phyloP scores from a whole-genome alignment of 2,888 invertebrate genomes.

The Drosophila anomalipes region DNA sequence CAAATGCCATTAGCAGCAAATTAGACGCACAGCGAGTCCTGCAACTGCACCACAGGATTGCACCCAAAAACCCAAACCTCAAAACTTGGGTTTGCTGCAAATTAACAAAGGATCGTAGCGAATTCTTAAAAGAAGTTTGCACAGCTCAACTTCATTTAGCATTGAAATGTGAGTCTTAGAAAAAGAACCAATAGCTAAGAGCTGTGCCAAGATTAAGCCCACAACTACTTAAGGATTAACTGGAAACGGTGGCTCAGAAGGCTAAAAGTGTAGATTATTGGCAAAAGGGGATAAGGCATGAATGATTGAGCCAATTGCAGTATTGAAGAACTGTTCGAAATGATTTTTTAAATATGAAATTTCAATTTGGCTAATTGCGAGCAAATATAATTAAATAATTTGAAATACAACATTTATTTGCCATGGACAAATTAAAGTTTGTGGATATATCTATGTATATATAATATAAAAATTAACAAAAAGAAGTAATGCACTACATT shows the following conservation, averaged over 20 bases:
- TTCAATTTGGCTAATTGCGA: neutral
- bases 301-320: neutral
- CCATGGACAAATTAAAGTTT: neutral
- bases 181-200: neutral
- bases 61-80: slow-evolving; percentile 13
- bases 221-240: slow-evolving; percentile 22
- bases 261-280: slow-evolving; percentile 11
- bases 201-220: neutral
- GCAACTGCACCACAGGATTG: slow-evolving; percentile 22
- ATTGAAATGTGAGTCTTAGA: slow-evolving; percentile 9
- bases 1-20: slow-evolving; percentile 73
- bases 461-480: neutral
- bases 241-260: neutral
- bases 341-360: neutral
- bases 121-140: slow-evolving; percentile 8
- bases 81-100: slow-evolving; percentile 14
- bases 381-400: neutral
- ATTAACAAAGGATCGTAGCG: slow-evolving; percentile 5
- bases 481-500: neutral
- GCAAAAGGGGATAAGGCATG: slow-evolving; percentile 1
- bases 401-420: neutral
- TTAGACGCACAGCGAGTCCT: slow-evolving; percentile 59
- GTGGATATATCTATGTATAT: neutral
- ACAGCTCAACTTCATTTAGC: slow-evolving; percentile 19
- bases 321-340: neutral